Evolutionary conservation across 1,140 invertebrate genomes (phyloP).

Genomic region (Brachionus paranguensis): DNA sequence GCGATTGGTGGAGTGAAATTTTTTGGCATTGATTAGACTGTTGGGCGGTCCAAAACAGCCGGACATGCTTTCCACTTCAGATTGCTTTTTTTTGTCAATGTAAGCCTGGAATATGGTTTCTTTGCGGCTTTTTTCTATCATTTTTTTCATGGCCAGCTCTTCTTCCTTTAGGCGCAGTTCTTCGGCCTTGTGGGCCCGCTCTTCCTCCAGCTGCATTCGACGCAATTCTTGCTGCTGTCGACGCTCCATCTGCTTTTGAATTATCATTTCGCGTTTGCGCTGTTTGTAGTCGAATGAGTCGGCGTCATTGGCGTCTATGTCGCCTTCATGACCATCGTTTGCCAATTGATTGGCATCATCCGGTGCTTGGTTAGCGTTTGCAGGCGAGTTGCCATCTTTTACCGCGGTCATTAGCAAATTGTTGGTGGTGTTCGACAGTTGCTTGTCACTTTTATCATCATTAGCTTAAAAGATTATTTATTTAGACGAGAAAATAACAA

Average conservation of each 20-base stretch:
- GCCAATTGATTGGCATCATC: neutral
- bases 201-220: slow-evolving; percentile 11
- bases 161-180: slow-evolving; percentile 32
- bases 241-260: slow-evolving; percentile 5
- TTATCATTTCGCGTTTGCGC: slow-evolving; percentile 31
- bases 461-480: slow-evolving; percentile 11
- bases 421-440: neutral
- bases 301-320: neutral
- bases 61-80: neutral
- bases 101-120: slow-evolving; percentile 39
- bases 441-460: neutral
- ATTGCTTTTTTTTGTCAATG: slow-evolving; percentile 37
- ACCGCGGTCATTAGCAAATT: slow-evolving; percentile 36
- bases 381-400: neutral
- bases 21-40: slow-evolving; percentile 23
- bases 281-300: neutral
- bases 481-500: neutral
- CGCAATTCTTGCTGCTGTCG: slow-evolving; percentile 28
- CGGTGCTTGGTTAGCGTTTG: neutral
- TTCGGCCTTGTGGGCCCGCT: slow-evolving; percentile 11
- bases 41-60: neutral
- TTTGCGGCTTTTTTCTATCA: slow-evolving; percentile 32
- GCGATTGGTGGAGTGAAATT: slow-evolving; percentile 36
- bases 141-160: slow-evolving; percentile 9
- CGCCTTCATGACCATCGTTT: neutral